These are phyloP conservation scores for Drosophila setosimentum DNA, from an alignment of 2,888 invertebrate genomes.

Conservation along the genomic window DNA sequence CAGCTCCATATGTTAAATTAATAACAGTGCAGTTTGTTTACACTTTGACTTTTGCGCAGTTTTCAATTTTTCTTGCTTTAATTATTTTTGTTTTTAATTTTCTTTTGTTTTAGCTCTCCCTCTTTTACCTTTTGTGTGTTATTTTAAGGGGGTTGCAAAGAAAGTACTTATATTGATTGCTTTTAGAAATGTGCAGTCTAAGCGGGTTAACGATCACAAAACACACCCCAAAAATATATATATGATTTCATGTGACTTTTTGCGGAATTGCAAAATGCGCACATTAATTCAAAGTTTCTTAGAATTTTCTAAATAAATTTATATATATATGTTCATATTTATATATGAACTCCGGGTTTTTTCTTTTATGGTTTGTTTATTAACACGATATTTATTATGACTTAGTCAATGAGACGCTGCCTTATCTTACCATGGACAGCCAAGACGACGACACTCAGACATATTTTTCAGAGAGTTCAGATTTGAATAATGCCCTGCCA, in stretches of 20 bases:
- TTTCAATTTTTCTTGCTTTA: constrained; percentile 11
- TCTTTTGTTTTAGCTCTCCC: constrained; percentile 31
- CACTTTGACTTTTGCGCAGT: constrained; percentile 40
- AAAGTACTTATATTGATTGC: constrained; percentile 30
- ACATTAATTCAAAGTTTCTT: constrained; percentile 1
- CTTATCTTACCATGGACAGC: constrained; percentile 61
- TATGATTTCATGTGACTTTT: constrained; percentile 28
- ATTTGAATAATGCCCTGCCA: constrained; percentile 59
- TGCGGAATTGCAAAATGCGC: constrained; percentile 19
- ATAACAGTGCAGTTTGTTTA: constrained; percentile 6
- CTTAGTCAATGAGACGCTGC: constrained; percentile 48
- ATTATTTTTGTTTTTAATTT: constrained; percentile 16
- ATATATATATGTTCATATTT: constrained; percentile 2
- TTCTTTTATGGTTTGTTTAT: constrained; percentile 21
- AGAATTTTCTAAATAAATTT: background rate
- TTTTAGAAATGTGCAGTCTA: constrained; percentile 35
- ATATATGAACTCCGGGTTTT: constrained; percentile 52
- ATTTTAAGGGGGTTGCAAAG: constrained; percentile 51
- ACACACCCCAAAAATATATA: constrained; percentile 37
- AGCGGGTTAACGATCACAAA: constrained; percentile 18
- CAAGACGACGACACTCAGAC: constrained; percentile 29
- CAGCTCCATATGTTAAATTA: constrained; percentile 19
- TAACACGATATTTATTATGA: constrained; percentile 70
- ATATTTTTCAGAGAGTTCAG: constrained; percentile 44
- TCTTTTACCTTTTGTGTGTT: constrained; percentile 1